phyloP scores from a whole-genome alignment of 1,140 invertebrate genomes.

The Diprion similis region DNA sequence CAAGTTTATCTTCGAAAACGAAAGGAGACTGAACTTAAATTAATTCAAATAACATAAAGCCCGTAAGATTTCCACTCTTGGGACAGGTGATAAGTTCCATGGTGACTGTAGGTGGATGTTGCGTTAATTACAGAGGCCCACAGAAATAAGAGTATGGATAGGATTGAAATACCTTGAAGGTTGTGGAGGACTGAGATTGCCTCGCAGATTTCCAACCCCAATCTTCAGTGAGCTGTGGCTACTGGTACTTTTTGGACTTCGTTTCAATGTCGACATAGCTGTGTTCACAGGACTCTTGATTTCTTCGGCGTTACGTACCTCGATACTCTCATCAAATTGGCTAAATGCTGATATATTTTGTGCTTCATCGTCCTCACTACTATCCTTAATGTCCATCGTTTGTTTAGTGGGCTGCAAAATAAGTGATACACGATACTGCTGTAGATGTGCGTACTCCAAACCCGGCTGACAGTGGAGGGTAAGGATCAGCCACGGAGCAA shows the following conservation, averaged over 20 bases:
- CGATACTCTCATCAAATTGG: slow-evolving; percentile 56
- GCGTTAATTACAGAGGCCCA: slow-evolving; percentile 17
- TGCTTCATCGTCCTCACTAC: slow-evolving; percentile 49
- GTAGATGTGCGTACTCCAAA: too few relatives aligned
- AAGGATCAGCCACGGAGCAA: too few relatives aligned
- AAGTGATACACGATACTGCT: too few relatives aligned
- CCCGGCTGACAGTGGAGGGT: too few relatives aligned
- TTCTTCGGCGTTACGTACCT: slow-evolving; percentile 51
- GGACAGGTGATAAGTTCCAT: too few relatives aligned
- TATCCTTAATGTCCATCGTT: slow-evolving; percentile 32
- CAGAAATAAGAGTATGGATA: not conserved
- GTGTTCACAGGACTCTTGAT: slow-evolving; percentile 49
- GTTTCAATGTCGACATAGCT: slow-evolving; percentile 34
- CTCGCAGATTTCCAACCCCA: not conserved
- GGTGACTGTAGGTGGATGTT: too few relatives aligned
- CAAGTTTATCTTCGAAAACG: too few relatives aligned
- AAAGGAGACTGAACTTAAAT: too few relatives aligned
- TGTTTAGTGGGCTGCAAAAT: too few relatives aligned
- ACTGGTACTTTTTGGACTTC: slow-evolving; percentile 31
- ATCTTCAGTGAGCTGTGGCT: slow-evolving; percentile 27
- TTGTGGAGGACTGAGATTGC: not conserved
- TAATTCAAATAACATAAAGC: too few relatives aligned
- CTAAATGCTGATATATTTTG: slow-evolving; percentile 41
- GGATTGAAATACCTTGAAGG: not conserved
- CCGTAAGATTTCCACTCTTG: too few relatives aligned